phyloP scores from a whole-genome alignment of 2,797 vertebrate genomes.

The Tympanoctomys barrerae region DNA sequence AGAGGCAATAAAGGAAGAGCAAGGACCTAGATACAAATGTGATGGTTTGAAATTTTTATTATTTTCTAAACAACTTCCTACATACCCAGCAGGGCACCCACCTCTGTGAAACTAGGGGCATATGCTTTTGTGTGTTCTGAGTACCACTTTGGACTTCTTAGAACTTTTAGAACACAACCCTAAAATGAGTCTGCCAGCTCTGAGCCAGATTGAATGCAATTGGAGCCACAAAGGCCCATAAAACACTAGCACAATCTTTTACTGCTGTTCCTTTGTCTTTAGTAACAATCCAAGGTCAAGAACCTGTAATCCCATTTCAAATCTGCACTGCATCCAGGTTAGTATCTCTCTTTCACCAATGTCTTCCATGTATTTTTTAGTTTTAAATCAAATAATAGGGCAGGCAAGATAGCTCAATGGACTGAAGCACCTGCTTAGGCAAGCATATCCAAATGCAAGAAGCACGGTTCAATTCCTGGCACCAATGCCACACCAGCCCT shows the following conservation, averaged over 20 bases:
- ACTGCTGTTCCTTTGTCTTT: constrained; percentile 29
- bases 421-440: too few species aligned
- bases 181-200: not conserved
- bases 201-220: not conserved
- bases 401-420: too few species aligned
- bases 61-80: not conserved
- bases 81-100: not conserved
- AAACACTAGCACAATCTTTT: not conserved
- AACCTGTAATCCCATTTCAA: constrained; percentile 62
- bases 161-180: not conserved
- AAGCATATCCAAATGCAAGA: too few species aligned
- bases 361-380: constrained; percentile 77
- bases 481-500: too few species aligned
- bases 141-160: not conserved
- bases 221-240: not conserved
- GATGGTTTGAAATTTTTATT: not conserved
- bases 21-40: not conserved
- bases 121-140: not conserved
- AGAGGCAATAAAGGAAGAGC: not conserved
- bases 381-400: constrained; percentile 74
- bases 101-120: too few species aligned
- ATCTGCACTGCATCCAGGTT: constrained; percentile 73
- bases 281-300: constrained; percentile 43
- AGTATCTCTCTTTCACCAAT: constrained; percentile 71
- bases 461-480: too few species aligned